Evolutionary conservation across 2,888 invertebrate species (phyloP), one percentile per base, ranked within the genome.

Genomic region (Chaetogeoica ovagalla): DNA sequence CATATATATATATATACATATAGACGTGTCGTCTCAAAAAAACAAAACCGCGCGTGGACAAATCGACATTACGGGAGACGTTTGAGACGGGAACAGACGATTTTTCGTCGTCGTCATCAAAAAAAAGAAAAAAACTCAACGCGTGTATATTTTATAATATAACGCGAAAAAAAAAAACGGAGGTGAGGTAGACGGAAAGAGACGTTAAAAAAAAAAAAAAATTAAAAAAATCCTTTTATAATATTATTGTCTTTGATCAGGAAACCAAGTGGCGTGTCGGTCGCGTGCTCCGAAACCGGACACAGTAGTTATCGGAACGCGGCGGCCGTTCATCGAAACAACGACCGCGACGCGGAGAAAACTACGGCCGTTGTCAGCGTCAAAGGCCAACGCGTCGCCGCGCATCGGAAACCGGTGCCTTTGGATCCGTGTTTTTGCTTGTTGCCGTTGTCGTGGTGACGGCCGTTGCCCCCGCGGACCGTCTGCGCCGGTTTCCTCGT

Each of bases 171-270:
- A 30, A 30, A 30, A 30, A 30, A 30, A 30, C 30, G 30, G 30
- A 30, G 43, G 43, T 1, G 11, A 43, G 7, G 43, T 7, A 3
- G 3, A 9, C 48, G 1, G 13, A 48, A 1, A 13, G 13, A 48
- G 48, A 13, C 13, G 48, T 11, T 1, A 9, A 21, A 1, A 13
- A 15, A 6, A 17, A 9, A 0, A 3, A 37, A 9, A 23, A 68
- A 19, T 2, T 39, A 37, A 21, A 63, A 63, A 37, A n/a, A n/a
- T 30, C 30, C 30, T 30, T 30, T 30, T 30, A 30, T 0, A 39
- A 30, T 0, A 39, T 65, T 75, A 75, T 75, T 75, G 74, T 75
- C 74, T 39, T 75, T 57, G 65, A 66, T 66, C 74, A 66, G 65
- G 57, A 66, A 66, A 30, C 30, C 2, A 30, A 30, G 30, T 30